Evolutionary conservation across 2,113 vertebrate genomes (phyloP).

Genomic region (Neodon shergylaensis): DNA sequence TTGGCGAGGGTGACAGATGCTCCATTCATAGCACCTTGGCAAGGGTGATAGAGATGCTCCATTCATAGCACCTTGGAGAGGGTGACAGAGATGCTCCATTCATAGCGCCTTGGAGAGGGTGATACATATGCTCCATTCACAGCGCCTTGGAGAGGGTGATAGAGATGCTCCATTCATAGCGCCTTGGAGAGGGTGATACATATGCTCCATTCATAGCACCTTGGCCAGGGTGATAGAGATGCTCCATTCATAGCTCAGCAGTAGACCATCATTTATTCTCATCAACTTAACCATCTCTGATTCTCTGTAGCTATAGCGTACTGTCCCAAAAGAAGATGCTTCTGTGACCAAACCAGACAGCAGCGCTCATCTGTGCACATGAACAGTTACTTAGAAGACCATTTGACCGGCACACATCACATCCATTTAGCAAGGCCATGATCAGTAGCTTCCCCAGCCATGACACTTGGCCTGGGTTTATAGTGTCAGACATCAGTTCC

Average conservation of each 20-base stretch:
- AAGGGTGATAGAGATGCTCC: no score
- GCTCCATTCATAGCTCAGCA: neutral
- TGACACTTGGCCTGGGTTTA: neutral
- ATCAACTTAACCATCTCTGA: no score
- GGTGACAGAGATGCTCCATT: no score
- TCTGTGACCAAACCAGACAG: neutral
- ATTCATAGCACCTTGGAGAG: no score
- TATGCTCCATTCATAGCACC: no score
- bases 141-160: no score
- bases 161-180: no score
- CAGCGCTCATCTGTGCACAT: neutral
- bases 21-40: neutral
- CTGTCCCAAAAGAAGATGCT: rapidly evolving
- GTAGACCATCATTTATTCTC: neutral
- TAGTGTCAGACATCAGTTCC: neutral
- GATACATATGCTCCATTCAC: no score
- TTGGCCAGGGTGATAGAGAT: no score
- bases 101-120: no score
- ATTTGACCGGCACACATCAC: neutral
- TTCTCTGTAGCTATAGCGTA: neutral
- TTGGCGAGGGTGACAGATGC: neutral
- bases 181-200: no score
- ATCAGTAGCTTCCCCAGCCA: neutral
- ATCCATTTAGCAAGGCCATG: neutral
- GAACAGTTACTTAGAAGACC: neutral